Evolutionary conservation across 2,113 vertebrate species (phyloP), one percentile per base, ranked within the genome.

Genomic region (Malurus melanocephalus): DNA sequence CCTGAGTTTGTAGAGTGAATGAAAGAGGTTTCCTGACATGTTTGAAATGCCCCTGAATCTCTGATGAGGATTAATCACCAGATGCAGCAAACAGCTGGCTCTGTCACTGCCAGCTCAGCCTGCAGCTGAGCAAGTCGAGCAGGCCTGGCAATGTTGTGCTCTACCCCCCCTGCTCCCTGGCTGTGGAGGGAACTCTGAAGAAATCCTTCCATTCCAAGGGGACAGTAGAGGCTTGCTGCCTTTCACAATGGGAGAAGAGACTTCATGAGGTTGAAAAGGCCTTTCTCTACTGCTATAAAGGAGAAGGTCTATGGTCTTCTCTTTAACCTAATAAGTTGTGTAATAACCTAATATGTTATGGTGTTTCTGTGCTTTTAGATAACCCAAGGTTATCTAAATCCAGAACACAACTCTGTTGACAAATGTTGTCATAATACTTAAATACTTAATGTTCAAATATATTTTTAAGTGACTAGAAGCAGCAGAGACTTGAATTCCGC

Each of bases 141-240:
- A 46, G 27, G 16, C 24, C 27, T 60, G 42, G 15, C 38, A 61
- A 5, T 1, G 1, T 3, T 32, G 26, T 32, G 18, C 32, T 46
- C 16, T 8, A 19, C 1, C 3, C 28, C 3, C 7, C 9, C 14
- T 26, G 1, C 1, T 1, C 20, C 32, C 28, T 33, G 38, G 3
- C 24, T 40, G 11, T 2, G 2, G 8, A 23, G 12, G 49, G 46
- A 61, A 10, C 17, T 56, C 21, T 18, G 27, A 5, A 45, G 20
- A 73, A 73, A 85, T 40, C 7, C 15, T 64, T 67, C 43, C n/a
- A 12, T 68, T 42, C 74, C 69, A 17, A 1, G 16, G 27, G 27
- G 14, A 16, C 15, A 43, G 23, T 62, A 77, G 20, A 78, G 3
- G 4, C 6, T 66, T 79, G 3, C 13, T 66, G 15, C 8, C 33